Evolutionary conservation across 37 sponge, comb jelly and placozoan genomes (phyloP).

Genomic region (Spongia lamella): DNA sequence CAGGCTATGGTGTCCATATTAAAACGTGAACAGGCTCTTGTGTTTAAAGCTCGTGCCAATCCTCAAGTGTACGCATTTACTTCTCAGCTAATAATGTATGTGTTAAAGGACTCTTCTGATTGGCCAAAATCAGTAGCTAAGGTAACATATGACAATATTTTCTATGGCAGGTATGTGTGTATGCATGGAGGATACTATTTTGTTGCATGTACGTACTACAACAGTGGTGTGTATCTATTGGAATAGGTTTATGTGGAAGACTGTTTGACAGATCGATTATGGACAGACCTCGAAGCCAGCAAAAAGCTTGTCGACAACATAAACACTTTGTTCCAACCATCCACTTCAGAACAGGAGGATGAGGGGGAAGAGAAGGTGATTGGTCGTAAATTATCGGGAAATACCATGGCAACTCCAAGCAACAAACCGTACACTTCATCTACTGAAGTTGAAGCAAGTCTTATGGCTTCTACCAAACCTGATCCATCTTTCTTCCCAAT

Average conservation of each 20-base stretch:
- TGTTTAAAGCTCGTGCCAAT: slow-evolving; percentile 66
- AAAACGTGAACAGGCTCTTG: slow-evolving; percentile 54
- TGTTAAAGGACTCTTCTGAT: slow-evolving; percentile 57
- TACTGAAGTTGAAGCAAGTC: not conserved
- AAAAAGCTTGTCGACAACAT: slow-evolving; percentile 80
- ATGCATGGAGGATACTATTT: not conserved
- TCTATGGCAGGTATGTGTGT: slow-evolving; percentile 3
- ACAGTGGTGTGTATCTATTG: too few relatives aligned
- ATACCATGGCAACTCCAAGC: not conserved
- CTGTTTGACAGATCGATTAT: slow-evolving; percentile 75
- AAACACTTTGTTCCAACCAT: slow-evolving; percentile 59
- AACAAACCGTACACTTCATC: not conserved
- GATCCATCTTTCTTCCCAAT: too few relatives aligned
- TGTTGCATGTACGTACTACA: too few relatives aligned
- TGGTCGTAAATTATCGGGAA: not conserved
- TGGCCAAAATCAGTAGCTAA: slow-evolving; percentile 88
- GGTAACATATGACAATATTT: slow-evolving; percentile 21
- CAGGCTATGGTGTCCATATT: slow-evolving; percentile 61
- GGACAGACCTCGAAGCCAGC: slow-evolving; percentile 81
- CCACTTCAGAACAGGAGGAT: not conserved
- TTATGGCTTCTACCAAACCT: too few relatives aligned
- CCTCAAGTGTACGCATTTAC: slow-evolving; percentile 60
- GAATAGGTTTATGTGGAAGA: slow-evolving; percentile 82
- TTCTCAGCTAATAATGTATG: slow-evolving; percentile 48
- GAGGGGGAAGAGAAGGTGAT: not conserved